Percentiles rank a stretch among this genome's conserved stretches.
Evolutionary conservation across 2,888 invertebrate genomes (phyloP).

Genomic region (Bellardia bayeri): DNA sequence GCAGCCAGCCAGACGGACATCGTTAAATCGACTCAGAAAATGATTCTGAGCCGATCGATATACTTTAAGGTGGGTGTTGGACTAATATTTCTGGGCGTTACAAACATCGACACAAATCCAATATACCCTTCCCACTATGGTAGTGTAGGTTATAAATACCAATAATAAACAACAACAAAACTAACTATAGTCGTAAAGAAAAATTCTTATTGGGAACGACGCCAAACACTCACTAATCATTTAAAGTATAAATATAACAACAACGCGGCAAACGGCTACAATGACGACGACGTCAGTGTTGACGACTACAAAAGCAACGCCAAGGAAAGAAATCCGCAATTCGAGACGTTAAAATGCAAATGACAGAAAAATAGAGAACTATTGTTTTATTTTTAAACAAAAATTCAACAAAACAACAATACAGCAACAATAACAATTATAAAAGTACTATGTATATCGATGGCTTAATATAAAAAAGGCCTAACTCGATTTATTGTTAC

Average conservation of each 20-base stretch:
- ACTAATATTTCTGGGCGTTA: too few species aligned
- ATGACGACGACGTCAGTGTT: not conserved
- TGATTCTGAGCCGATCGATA: too few species aligned
- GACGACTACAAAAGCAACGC: not conserved
- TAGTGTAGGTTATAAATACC: too few species aligned
- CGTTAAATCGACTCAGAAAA: too few species aligned
- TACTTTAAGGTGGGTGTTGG: too few species aligned
- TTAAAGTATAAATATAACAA: conserved; percentile 63
- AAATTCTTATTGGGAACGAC: conserved; percentile 67
- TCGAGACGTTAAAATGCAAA: conserved; percentile 50
- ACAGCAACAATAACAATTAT: conserved; percentile 16
- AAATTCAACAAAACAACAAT: conserved; percentile 4
- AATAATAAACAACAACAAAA: conserved; percentile 31
- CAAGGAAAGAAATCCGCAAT: conserved; percentile 54
- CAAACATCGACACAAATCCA: too few species aligned
- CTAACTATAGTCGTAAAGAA: conserved; percentile 1
- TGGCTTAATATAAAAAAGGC: too few species aligned
- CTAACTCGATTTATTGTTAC: too few species aligned
- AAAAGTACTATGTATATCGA: not conserved
- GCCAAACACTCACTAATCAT: conserved; percentile 71
- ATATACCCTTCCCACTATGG: too few species aligned
- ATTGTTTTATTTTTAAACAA: conserved; percentile 67
- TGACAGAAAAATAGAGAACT: conserved; percentile 43
- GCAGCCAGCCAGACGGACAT: too few species aligned
- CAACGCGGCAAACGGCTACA: conserved; percentile 8